Evolutionary conservation across 2,797 vertebrate species (phyloP).

Genomic region (Apogon hyalosoma): DNA sequence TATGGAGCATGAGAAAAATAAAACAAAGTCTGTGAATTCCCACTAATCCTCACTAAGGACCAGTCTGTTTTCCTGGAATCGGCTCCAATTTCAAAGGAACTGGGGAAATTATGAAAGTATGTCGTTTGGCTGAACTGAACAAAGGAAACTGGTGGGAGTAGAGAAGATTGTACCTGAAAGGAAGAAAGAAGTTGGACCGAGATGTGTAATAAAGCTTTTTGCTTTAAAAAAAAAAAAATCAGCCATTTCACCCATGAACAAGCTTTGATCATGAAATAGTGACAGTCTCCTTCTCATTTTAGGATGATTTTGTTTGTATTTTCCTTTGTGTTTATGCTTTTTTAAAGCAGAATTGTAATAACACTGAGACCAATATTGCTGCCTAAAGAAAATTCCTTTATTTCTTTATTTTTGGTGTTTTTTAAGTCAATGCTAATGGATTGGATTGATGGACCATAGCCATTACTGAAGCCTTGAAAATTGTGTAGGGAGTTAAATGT

Average conservation of each 20-base stretch:
- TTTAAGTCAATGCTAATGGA: slow-evolving; percentile 67
- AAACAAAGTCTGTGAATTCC: slow-evolving; percentile 71
- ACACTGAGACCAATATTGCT: slow-evolving; percentile 86
- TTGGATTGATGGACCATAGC: slow-evolving; percentile 80
- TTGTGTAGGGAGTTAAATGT: slow-evolving; percentile 16
- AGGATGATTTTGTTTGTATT: slow-evolving; percentile 72
- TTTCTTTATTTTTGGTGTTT: slow-evolving; percentile 72
- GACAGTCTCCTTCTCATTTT: slow-evolving; percentile 65
- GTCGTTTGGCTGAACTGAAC: slow-evolving; percentile 39
- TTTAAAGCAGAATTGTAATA: slow-evolving; percentile 81
- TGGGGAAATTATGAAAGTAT: slow-evolving; percentile 38
- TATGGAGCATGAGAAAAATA: slow-evolving; percentile 67
- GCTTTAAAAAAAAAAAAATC: slow-evolving; percentile 74
- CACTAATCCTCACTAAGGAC: slow-evolving; percentile 50
- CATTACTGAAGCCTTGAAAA: slow-evolving; percentile 82
- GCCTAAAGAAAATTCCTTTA: slow-evolving; percentile 81
- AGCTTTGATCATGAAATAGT: slow-evolving; percentile 66
- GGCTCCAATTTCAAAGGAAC: slow-evolving; percentile 41
- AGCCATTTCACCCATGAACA: slow-evolving; percentile 78
- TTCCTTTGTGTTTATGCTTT: slow-evolving; percentile 71
- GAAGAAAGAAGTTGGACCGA: slow-evolving; percentile 43
- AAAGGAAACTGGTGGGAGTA: slow-evolving; percentile 28
- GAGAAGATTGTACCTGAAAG: slow-evolving; percentile 42
- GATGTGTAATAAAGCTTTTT: slow-evolving; percentile 67
- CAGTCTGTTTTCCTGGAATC: slow-evolving; percentile 56